Evolutionary conservation across 2,797 vertebrate genomes (phyloP), one percentile per base, ranked within the genome.

Genomic region (Eupleurogrammus muticus): DNA sequence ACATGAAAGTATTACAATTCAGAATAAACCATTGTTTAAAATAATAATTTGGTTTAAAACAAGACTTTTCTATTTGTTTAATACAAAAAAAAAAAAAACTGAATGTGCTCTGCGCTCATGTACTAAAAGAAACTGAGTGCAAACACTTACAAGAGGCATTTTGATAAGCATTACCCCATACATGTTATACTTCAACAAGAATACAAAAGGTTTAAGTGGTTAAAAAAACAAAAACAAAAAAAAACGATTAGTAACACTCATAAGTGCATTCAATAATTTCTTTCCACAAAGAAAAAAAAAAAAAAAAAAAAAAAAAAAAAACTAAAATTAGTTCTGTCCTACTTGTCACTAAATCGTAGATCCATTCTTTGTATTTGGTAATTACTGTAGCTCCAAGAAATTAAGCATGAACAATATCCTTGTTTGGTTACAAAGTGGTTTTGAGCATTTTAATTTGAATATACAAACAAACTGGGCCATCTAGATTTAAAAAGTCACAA

Each of bases 201-300:
- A 60, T 35, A 66, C 16, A 75, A 62, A n/a, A 59, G 1, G 57
- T 63, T 70, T 28, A 68, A 83, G 84, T 90, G 77, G 82, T 84
- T 77, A 72, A 73, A 73, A 77, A 72, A 73, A 73, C 75, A 6
- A 7, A 42, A 2, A 66, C 24, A 14, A 53, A 28, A 47, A 49
- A 61, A 1, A 47, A 20, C 13, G 23, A 70, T 21, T 8, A 5
- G 40, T 12, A 63, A 55, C 38, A 55, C 65, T 67, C 2, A 76
- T 72, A 82, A 66, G 69, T 85, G 67, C 75, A 65, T 36, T 70
- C 1, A 36, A 42, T 23, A 42, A 14, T 3, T 42, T 16, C 38
- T 14, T 55, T 76, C 64, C 53, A 77, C 12, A 60, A 42, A 42
- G 5, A 14, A 42, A 34, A 34, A 34, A 42, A 14, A 16, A 56